Evolutionary conservation across 1,140 invertebrate genomes (phyloP).

Genomic region (Drosophila malerkotliana): DNA sequence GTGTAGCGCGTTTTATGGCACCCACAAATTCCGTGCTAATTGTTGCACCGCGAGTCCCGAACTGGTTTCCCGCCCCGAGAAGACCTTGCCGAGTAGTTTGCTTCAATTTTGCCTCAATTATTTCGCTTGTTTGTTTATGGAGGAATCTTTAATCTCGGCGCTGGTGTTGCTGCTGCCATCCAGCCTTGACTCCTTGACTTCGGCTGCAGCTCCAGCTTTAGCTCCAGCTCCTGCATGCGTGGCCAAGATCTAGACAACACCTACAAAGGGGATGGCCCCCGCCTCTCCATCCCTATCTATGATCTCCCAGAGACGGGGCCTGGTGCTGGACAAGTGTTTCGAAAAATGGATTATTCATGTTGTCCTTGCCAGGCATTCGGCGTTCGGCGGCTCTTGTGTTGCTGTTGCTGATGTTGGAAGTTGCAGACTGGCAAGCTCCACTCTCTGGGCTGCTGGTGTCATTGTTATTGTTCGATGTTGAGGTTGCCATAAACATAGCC

Average conservation of each 20-base stretch:
- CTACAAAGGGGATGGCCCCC: conserved; percentile 29
- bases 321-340: conserved; percentile 65
- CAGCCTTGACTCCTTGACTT: conserved; percentile 61
- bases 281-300: conserved; percentile 52
- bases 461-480: not conserved
- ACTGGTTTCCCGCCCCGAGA: conserved; percentile 34
- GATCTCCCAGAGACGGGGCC: conserved; percentile 39
- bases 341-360: conserved; percentile 82
- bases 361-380: conserved; percentile 55
- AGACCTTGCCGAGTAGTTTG: conserved; percentile 62
- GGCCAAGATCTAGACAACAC: conserved; percentile 75
- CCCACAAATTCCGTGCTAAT: conserved; percentile 81
- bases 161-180: conserved; percentile 54
- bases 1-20: conserved; percentile 80
- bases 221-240: conserved; percentile 54
- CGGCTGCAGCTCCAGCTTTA: conserved; percentile 10
- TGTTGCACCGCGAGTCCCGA: conserved; percentile 68
- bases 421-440: not conserved
- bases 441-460: not conserved
- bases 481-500: conserved; percentile 20
- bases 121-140: conserved; percentile 83
- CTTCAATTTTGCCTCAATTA: conserved; percentile 84
- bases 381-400: conserved; percentile 10
- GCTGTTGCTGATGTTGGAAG: conserved; percentile 5
- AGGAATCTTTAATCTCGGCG: conserved; percentile 80